Base-by-base conservation (phyloP, 2,797 vertebrate species). In the Lepus oiostolus region DNA sequence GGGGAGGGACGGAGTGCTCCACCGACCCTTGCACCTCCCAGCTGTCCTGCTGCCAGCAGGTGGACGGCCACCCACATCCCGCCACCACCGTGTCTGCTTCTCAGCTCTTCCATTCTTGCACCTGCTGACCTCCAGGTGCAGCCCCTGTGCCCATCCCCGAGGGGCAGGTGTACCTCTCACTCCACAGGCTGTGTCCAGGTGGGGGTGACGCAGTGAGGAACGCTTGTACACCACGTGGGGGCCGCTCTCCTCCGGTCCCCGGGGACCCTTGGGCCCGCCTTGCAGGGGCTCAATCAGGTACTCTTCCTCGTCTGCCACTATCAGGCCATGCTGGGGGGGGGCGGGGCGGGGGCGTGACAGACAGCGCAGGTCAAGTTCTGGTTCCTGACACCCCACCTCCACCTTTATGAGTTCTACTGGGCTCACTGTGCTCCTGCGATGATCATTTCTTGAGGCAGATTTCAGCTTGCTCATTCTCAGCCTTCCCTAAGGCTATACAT, bases 161-260 rank as follows among this genome's bases (percentile, higher is more conserved):
- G 19, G 68, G 70, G 28, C 42, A 35, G 71, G 14, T 28, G 24
- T 98, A 99, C 99, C 99, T 97, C 99, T 98, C 97, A 99, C 99
- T 52, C 99, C 99, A 71, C 99, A 99, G 96, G 99, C 99, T 80
- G 99, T 99, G 75, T 99, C 99, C 98, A 99, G 99, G 98, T 99
- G 99, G 67, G 99, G 99, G 97, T 99, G 99, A 96, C 99, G 99
- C 81, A 99, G 98, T 38, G 99, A 99, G 0, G 99, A 99, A 12
- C 99, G 98, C 97, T 99, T 99, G 98, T 99, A 99, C 52, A 99
- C 99, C 91, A 99, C 99, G 88, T 99, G 99, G 94, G 99, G 99
- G 96, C 99, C 99, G 95, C 99, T 99, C 96, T 98, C 99, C 97
- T 99, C 98, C 0, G 97, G 98, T 85, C 97, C 98, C 13, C 86